These are phyloP conservation scores for Corythornis cristatus DNA, from an alignment of 2,113 vertebrate genomes.

Conservation along the genomic window DNA sequence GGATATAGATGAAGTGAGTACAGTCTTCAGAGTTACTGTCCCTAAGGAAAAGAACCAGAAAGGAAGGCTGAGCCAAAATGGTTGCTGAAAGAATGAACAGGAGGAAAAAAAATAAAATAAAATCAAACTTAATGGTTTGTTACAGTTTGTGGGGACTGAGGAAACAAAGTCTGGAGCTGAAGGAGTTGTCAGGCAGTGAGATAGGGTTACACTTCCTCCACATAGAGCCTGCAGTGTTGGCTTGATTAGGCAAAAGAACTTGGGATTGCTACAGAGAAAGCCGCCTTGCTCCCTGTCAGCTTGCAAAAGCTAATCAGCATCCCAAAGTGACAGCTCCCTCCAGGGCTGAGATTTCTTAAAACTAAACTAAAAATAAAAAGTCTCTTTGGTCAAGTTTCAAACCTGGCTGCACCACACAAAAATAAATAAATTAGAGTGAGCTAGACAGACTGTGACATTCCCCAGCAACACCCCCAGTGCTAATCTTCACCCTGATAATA, in stretches of 20 bases:
- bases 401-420: neutral
- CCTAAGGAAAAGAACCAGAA: neutral
- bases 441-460: neutral
- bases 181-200: conserved; percentile 36
- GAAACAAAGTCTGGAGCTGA: conserved; percentile 39
- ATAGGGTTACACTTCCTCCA: conserved; percentile 36
- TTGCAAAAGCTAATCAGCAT: conserved; percentile 51
- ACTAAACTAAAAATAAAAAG: neutral
- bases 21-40: neutral
- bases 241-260: conserved; percentile 43
- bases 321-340: conserved; percentile 53
- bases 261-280: conserved; percentile 22
- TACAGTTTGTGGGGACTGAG: conserved; percentile 14
- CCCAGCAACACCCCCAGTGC: neutral
- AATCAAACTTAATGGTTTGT: conserved; percentile 28
- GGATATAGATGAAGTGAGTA: neutral
- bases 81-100: neutral
- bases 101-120: neutral
- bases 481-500: neutral
- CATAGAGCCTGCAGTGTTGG: conserved; percentile 20
- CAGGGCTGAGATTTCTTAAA: neutral
- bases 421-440: neutral
- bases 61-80: conserved; percentile 19
- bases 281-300: neutral
- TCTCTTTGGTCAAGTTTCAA: neutral